These are phyloP conservation scores for Sebastes ruberrimus DNA, from an alignment of 2,797 vertebrate genomes.

Conservation along the genomic window DNA sequence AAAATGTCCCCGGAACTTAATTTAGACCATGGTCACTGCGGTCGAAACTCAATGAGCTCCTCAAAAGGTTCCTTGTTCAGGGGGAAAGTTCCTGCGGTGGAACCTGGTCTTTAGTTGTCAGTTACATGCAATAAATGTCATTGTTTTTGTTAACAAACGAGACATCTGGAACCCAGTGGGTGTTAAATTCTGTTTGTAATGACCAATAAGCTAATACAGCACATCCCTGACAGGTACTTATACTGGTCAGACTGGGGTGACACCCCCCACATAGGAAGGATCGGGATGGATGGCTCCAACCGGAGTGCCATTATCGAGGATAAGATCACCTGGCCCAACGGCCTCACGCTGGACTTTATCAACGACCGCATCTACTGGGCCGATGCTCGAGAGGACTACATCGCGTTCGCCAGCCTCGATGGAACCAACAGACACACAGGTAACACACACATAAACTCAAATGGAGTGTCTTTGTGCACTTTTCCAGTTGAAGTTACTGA, in stretches of 20 bases:
- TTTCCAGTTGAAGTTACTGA: not conserved
- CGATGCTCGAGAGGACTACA: conserved; percentile 96
- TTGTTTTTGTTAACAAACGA: not conserved
- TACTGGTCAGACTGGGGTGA: conserved; percentile 99
- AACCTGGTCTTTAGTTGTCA: not conserved
- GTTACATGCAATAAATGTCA: not conserved
- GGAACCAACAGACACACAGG: conserved; percentile 93
- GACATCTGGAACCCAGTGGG: not conserved
- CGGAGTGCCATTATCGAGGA: conserved; percentile 92
- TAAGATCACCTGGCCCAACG: conserved; percentile 98
- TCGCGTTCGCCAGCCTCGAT: conserved; percentile 95
- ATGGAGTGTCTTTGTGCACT: not conserved
- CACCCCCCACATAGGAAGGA: conserved; percentile 94
- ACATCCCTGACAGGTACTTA: conserved; percentile 84
- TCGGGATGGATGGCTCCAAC: conserved; percentile 96
- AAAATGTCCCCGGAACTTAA: too few relatives aligned
- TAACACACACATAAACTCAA: conserved; percentile 57
- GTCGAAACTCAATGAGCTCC: too few relatives aligned
- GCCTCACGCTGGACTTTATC: conserved; percentile 94
- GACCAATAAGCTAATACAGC: not conserved
- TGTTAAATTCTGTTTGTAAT: not conserved
- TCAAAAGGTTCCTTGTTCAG: too few relatives aligned
- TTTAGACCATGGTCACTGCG: too few relatives aligned
- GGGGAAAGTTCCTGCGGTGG: too few relatives aligned
- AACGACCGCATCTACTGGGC: conserved; percentile 99